These are phyloP conservation scores for Virgularia gustaviana DNA, from an alignment of 92 coral and sea anemone species.

Conservation along the genomic window DNA sequence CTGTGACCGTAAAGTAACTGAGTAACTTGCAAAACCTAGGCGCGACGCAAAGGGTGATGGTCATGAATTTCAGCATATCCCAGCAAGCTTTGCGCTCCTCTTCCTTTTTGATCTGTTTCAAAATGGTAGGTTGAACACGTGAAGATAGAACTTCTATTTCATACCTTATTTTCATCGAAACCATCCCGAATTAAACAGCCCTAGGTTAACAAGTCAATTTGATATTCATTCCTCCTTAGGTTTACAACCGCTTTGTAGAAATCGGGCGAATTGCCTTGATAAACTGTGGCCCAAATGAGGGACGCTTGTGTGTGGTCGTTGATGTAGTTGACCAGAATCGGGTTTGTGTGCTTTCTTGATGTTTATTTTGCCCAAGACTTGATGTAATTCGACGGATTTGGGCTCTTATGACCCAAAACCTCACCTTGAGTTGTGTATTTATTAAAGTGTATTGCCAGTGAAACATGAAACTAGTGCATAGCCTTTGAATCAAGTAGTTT, in stretches of 20 bases:
- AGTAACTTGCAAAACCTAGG: too few relatives aligned
- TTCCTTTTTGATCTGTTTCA: slow-evolving; percentile 28
- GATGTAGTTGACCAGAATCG: slow-evolving; percentile 96
- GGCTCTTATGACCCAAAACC: too few relatives aligned
- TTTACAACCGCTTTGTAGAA: slow-evolving; percentile 95
- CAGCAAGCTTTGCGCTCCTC: slow-evolving; percentile 1
- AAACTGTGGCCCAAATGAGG: slow-evolving; percentile 94
- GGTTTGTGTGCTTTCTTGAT: too few relatives aligned
- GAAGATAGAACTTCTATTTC: not conserved
- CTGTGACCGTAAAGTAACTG: too few relatives aligned
- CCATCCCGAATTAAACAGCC: too few relatives aligned
- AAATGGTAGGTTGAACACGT: slow-evolving; percentile 31
- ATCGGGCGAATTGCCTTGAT: slow-evolving; percentile 95
- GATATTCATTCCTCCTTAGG: slow-evolving; percentile 50
- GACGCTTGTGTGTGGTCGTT: slow-evolving; percentile 92
- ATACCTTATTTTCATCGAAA: not conserved
- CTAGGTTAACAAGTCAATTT: not conserved
- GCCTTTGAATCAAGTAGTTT: too few relatives aligned
- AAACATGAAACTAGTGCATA: too few relatives aligned
- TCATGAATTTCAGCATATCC: not conserved
- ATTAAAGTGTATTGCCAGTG: too few relatives aligned
- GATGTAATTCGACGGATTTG: not conserved
- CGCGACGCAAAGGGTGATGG: slow-evolving; percentile 8
- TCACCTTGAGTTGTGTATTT: too few relatives aligned
- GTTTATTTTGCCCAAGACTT: not conserved